Evolutionary conservation across 2,888 invertebrate species (phyloP), one percentile per base, ranked within the genome.

Genomic region (Athetis lepigone): DNA sequence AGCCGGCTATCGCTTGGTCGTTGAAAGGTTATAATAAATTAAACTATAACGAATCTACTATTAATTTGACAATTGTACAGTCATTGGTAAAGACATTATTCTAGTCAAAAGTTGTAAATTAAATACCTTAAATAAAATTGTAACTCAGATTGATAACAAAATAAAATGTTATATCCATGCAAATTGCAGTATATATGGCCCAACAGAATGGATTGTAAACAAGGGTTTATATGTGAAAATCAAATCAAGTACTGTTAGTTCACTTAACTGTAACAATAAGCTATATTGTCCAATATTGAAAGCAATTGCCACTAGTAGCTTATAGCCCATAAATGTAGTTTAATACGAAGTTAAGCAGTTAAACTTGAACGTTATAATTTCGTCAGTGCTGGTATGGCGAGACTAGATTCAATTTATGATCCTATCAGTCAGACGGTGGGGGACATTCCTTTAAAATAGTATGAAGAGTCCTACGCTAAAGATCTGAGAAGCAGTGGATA

Each of bases 381-480:
- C 76, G 70, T 70, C 71, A 62, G 18, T 57, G 57, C 52, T 45
- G 25, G 56, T 61, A 50, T 18, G 16, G 62, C 21, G 21, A 55
- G 63, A 46, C 57, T 75, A 39, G 71, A 51, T 1, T 33, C 45
- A 75, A 72, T 75, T 75, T 62, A 72, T 76, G 63, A 62, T 45
- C 56, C 71, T 72, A 76, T 71, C 71, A 57, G 33, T 5, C 25
- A 60, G 51, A 62, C 70, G 58, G 71, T 72, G 52, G 76, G 71
- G 71, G 71, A 72, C 11, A 72, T 72, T 62, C 63, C 62, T 54
- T 62, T 76, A 51, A 76, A 76, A 70, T 72, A 61, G 70, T 57
- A 49, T 70, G 63, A 76, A 40, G 36, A 61, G 11, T 52, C 47
- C 13, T 21, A 29, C 0, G 29, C 19, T 19, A 1, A 27, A 40